phyloP scores from a whole-genome alignment of 2,797 vertebrate species.

The Neosilurus hyrtlii region DNA sequence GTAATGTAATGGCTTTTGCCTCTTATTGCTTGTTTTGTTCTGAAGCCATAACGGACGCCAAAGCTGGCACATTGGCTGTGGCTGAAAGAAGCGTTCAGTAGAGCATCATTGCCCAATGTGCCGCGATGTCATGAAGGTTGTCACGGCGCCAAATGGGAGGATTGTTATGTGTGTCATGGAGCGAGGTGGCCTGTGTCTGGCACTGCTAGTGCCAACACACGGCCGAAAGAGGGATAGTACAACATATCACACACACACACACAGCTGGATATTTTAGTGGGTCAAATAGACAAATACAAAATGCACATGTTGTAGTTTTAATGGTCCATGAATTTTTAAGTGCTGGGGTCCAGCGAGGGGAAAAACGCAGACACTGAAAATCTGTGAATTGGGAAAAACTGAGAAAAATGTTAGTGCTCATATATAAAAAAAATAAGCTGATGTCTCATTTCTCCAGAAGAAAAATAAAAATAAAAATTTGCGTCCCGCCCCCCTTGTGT shows the following conservation, averaged over 20 bases:
- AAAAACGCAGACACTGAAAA: conserved; percentile 59
- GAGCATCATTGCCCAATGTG: conserved; percentile 57
- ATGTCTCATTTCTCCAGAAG: conserved; percentile 66
- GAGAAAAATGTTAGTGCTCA: conserved; percentile 52
- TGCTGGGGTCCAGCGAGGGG: conserved; percentile 60
- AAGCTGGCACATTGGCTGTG: conserved; percentile 8
- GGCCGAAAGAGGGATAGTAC: conserved; percentile 60
- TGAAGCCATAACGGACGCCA: conserved; percentile 20
- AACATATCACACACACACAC: conserved; percentile 62
- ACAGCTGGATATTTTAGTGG: conserved; percentile 61
- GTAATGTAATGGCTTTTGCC: conserved; percentile 65
- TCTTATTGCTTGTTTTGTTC: conserved; percentile 57
- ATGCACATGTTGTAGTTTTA: conserved; percentile 76
- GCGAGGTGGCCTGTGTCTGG: conserved; percentile 49
- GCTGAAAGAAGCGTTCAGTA: conserved; percentile 51
- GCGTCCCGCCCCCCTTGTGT: neutral
- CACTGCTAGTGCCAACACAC: conserved; percentile 62
- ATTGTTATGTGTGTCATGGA: conserved; percentile 64
- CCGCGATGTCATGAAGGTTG: conserved; percentile 65
- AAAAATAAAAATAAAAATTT: conserved; percentile 58
- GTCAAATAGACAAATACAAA: conserved; percentile 71
- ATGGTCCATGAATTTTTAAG: conserved; percentile 77
- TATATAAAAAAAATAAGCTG: conserved; percentile 24
- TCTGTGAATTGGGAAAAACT: conserved; percentile 65
- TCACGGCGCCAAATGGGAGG: conserved; percentile 64